Conservation (phyloP, 2,797 vertebrate species). For the Rhinoraja longicauda region DNA sequence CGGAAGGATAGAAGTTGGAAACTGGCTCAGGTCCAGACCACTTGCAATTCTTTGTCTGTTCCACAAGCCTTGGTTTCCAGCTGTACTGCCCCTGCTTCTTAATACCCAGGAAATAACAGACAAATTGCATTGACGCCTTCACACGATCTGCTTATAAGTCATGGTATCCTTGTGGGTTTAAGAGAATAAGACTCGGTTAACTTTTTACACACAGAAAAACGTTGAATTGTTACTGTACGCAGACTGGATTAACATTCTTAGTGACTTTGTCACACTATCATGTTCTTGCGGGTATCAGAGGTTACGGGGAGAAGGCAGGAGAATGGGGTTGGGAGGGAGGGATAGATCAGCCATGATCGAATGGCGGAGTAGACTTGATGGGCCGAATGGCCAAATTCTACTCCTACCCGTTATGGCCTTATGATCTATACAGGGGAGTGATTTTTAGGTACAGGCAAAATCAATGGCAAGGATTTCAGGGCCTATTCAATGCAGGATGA, state of each 20-base stretch:
- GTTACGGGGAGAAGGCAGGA: no score
- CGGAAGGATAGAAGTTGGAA: not conserved
- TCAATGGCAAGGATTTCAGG: not conserved
- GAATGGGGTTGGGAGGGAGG: no score
- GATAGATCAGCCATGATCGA: no score
- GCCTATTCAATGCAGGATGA: not conserved
- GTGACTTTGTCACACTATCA: not conserved
- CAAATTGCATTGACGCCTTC: constrained; percentile 2
- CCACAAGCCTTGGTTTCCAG: not conserved
- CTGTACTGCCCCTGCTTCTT: not conserved
- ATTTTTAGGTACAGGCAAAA: not conserved
- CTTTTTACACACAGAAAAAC: not conserved
- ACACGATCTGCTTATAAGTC: not conserved
- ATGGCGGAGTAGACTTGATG: no score
- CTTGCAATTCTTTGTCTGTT: constrained; percentile 24
- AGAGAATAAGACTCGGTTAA: not conserved
- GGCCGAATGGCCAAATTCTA: no score
- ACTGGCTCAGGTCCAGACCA: constrained; percentile 7
- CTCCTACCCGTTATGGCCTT: no score
- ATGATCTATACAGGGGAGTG: no score
- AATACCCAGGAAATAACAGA: constrained; percentile 9
- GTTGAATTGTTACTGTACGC: not conserved
- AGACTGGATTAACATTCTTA: not conserved
- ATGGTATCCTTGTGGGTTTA: not conserved
- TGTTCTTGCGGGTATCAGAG: no score